Base-by-base conservation (phyloP, 1,140 invertebrate genomes). In the Elymnias hypermnestra region DNA sequence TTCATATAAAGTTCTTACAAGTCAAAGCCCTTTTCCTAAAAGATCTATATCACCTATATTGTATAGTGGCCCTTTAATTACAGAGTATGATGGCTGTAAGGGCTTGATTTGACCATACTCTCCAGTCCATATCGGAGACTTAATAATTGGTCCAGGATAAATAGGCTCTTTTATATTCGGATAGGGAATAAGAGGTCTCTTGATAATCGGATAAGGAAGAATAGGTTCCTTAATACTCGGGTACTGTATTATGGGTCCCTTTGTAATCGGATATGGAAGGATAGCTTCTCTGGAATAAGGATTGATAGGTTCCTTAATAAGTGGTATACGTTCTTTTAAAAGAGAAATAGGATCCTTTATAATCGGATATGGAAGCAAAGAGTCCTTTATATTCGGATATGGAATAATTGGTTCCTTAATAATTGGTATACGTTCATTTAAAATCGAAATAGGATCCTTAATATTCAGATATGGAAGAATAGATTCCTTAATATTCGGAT, bases 1-100 rank as follows among this genome's bases (percentile, higher is more conserved):
- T n/a, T n/a, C n/a, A n/a, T n/a, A n/a, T n/a, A n/a, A n/a, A 21
- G 12, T 17, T 28, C 23, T 33, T 43, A 48, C 19, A 18, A 19
- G 14, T 12, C 46, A 41, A 12, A 48, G 13, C 9, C 44, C 54
- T 40, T 53, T 53, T 7, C 54, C 54, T 33, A 57, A 47, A 7
- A 33, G 35, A 44, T 10, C 19, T 14, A 39, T 19, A 13, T 57
- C 55, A 9, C 28, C 10, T 21, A 22, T 29, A 23, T 19, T n/a
- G n/a, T 23, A 23, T 21, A 47, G 38, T 14, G 44, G 31, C 18
- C 19, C 31, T 6, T 55, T 55, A 18, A 44, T 18, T n/a, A 14
- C 17, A 3, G 53, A 21, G 41, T 55, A 55, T 18, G 35, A 25
- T 13, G 53, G 43, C 12, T 56, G 52, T 17, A 43, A n/a, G n/a